phyloP scores from a whole-genome alignment of 2,113 vertebrate species.

The Gymnocephalus cernua region DNA sequence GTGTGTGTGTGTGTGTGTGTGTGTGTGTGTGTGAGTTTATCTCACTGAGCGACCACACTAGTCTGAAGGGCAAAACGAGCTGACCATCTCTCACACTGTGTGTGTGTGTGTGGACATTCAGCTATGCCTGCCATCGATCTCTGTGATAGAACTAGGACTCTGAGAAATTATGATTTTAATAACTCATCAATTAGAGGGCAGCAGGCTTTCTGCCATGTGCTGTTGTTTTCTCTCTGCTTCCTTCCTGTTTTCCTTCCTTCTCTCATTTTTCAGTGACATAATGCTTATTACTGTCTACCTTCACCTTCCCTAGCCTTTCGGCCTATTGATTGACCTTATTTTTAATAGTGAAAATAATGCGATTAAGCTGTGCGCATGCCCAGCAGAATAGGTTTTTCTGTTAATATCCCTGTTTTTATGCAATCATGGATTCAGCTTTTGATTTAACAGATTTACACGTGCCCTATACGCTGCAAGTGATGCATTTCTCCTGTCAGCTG shows the following conservation, averaged over 20 bases:
- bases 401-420: constrained; percentile 35
- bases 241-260: constrained; percentile 32
- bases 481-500: constrained; percentile 20
- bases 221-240: constrained; percentile 42
- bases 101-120: constrained; percentile 15
- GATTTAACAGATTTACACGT: constrained; percentile 39
- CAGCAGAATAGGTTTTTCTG: constrained; percentile 2
- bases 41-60: constrained; percentile 6
- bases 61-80: constrained; percentile 51
- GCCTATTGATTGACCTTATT: constrained; percentile 63
- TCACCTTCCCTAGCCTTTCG: constrained; percentile 18
- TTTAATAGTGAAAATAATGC: constrained; percentile 51
- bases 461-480: neutral
- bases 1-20: neutral
- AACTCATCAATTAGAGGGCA: constrained; percentile 75
- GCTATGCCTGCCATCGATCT: constrained; percentile 61
- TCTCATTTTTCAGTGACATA: constrained; percentile 46
- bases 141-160: constrained; percentile 71
- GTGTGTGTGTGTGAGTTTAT: constrained; percentile 14
- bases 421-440: constrained; percentile 23
- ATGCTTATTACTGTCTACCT: constrained; percentile 35
- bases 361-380: constrained; percentile 42
- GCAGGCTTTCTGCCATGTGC: constrained; percentile 41
- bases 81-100: constrained; percentile 28
- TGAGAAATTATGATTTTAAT: constrained; percentile 77